phyloP scores from a whole-genome alignment of 1,140 invertebrate species.

The Pantala flavescens region DNA sequence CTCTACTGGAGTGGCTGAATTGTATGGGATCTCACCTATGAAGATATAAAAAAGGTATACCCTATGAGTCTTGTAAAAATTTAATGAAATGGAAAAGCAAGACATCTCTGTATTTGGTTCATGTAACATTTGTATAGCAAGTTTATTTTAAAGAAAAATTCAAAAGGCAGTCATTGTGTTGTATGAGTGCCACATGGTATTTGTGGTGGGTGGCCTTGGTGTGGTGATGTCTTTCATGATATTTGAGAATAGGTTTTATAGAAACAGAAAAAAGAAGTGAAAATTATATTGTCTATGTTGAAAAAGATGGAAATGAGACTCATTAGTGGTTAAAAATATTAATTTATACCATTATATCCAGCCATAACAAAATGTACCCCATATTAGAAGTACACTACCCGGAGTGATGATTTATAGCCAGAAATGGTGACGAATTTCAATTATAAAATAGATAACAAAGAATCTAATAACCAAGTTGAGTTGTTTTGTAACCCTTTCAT shows the following conservation, averaged over 20 bases:
- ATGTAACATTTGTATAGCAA: background rate
- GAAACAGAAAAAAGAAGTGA: background rate
- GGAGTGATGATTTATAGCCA: background rate
- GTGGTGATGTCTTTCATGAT: constrained; percentile 5
- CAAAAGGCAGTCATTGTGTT: background rate
- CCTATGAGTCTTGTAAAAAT: no score
- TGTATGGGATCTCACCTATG: no score
- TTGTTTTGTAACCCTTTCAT: background rate
- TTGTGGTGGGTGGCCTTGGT: constrained; percentile 2
- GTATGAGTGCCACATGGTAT: background rate
- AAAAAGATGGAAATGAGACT: background rate
- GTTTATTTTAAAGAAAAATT: background rate
- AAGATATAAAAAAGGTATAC: no score
- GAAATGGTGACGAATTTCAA: background rate
- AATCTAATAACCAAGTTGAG: background rate
- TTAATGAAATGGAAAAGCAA: no score
- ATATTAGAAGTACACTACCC: background rate
- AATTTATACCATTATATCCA: no score
- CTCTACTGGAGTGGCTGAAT: no score
- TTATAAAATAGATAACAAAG: background rate
- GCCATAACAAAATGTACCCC: background rate
- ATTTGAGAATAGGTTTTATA: constrained; percentile 4
- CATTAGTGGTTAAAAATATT: background rate
- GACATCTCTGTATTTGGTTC: background rate
- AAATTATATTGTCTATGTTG: background rate